Evolutionary conservation across 2,888 invertebrate species (phyloP), one percentile per base, ranked within the genome.

Genomic region (Liodrosophila aerea): DNA sequence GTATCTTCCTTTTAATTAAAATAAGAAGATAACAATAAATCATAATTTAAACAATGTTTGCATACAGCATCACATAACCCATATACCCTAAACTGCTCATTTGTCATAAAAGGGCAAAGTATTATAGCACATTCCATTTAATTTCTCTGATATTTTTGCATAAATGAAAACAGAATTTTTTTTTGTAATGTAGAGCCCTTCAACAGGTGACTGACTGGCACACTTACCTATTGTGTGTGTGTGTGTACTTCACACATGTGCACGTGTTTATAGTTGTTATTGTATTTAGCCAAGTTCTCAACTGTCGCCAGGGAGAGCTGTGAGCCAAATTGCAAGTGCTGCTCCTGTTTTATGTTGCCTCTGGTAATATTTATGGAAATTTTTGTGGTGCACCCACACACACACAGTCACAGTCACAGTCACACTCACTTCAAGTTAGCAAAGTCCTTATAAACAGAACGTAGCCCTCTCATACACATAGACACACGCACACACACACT

Each of bases 181-280:
- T 13, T 27, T 41, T 41, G n/a, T 27, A 27, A 29, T 4, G 8
- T 18, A 1, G 2, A n/a, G 18, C 8, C 8, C 61, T 45, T 83
- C 77, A 83, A 77, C 77, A 78, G 77, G 85, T 78, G 81, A 61
- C 22, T 47, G 50, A 22, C 39, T 64, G 43, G 36, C 49, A 44
- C 40, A 67, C 68, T 63, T 71, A 69, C 73, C 54, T 51, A 44
- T 53, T 40, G 13, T 51, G n/a, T n/a, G n/a, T n/a, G n/a, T n/a
- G 37, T 41, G 16, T 36, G 33, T 53, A 39, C 11, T 11, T 34
- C 5, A 36, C 34, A 29, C 47, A 40, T 4, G 34, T 16, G 41
- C 37, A 30, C 39, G 37, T 34, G 41, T 4, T 43, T 16, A 9
- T 31, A 54, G 39, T 47, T 41, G 29, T 9, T 64, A 29, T 31